These are phyloP conservation scores for Lucilia sericata DNA, from an alignment of 1,140 invertebrate species.

Conservation along the genomic window DNA sequence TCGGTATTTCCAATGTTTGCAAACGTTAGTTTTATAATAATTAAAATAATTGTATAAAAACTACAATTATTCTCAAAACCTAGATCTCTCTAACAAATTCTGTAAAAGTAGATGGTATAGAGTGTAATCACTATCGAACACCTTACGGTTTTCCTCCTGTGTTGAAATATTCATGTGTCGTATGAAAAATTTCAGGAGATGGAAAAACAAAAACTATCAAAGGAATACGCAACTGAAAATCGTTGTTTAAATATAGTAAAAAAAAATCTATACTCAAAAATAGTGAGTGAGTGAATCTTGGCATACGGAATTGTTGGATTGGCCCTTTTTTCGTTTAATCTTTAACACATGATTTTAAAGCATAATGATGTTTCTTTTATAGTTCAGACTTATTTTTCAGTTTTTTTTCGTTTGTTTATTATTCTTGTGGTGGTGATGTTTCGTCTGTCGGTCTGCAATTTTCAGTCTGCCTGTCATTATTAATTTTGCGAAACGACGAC, in stretches of 20 bases:
- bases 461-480: conserved; percentile 40
- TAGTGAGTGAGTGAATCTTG: neutral
- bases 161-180: neutral
- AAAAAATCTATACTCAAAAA: neutral
- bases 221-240: neutral
- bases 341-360: conserved; percentile 39
- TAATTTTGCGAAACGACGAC: conserved; percentile 43
- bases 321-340: conserved; percentile 37
- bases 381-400: neutral
- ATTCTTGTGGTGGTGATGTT: neutral
- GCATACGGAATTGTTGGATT: neutral
- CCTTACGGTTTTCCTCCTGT: neutral
- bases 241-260: neutral
- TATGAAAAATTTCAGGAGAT: neutral
- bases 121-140: too few relatives aligned
- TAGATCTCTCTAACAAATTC: too few relatives aligned
- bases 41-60: too few relatives aligned
- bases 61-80: too few relatives aligned
- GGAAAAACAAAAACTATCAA: conserved; percentile 5
- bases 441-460: conserved; percentile 38
- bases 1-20: too few relatives aligned
- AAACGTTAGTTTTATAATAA: too few relatives aligned
- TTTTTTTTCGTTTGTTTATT: neutral
- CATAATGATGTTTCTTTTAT: conserved; percentile 38
- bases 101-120: too few relatives aligned